A percentile compares a stretch with the other conserved stretches of the same genome.
Conservation (phyloP, 2,888 invertebrate genomes). For the Steromphala cineraria region DNA sequence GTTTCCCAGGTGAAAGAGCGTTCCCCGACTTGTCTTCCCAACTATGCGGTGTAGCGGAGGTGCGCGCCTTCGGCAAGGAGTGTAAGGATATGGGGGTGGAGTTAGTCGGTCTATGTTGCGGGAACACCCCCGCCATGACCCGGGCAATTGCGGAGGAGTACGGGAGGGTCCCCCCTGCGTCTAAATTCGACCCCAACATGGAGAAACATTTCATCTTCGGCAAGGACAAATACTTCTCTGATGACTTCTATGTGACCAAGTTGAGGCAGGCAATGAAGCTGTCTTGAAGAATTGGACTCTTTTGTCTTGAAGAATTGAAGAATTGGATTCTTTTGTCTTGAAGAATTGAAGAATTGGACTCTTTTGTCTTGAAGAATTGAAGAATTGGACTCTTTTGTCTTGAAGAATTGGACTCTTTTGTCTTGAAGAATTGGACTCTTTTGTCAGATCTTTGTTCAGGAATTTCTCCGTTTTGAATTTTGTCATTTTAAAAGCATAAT, state of each 20-base stretch:
- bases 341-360: too few species aligned
- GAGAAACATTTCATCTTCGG: slow-evolving; percentile 35
- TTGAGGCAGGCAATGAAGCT: not conserved
- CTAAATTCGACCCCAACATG: slow-evolving; percentile 42
- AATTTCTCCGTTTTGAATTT: too few species aligned
- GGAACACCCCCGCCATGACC: slow-evolving; percentile 53
- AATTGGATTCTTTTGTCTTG: too few species aligned
- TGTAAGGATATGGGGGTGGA: slow-evolving; percentile 52
- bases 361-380: too few species aligned
- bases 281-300: too few species aligned
- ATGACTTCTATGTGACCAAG: slow-evolving; percentile 6
- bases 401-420: too few species aligned
- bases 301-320: too few species aligned
- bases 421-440: too few species aligned
- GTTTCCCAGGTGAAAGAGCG: slow-evolving; percentile 44
- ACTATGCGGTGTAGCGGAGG: slow-evolving; percentile 40
- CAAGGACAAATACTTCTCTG: slow-evolving; percentile 9
- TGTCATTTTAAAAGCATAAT: too few species aligned
- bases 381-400: too few species aligned
- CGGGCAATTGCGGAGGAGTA: slow-evolving; percentile 50
- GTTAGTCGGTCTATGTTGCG: slow-evolving; percentile 66
- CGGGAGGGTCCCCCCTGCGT: slow-evolving; percentile 45
- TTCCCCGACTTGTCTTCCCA: slow-evolving; percentile 51
- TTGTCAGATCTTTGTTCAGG: too few species aligned
- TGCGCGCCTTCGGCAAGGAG: slow-evolving; percentile 50